These are phyloP conservation scores for Oreochromis grahami DNA, from an alignment of 2,797 vertebrate genomes.

Conservation along the genomic window DNA sequence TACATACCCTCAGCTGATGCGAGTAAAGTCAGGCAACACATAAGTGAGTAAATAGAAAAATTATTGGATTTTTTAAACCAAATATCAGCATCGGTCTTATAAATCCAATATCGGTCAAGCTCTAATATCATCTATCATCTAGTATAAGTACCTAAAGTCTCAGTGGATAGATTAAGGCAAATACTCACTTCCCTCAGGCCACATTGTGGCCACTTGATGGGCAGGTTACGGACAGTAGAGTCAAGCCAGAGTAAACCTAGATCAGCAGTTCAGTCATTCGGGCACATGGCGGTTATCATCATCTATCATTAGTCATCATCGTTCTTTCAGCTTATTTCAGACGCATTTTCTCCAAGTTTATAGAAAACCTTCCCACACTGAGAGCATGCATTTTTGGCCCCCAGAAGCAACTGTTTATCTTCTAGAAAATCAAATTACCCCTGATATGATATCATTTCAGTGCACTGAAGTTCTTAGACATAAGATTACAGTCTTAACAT, in stretches of 20 bases:
- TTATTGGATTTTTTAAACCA: not conserved
- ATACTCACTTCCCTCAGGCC: not conserved
- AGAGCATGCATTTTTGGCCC: not conserved
- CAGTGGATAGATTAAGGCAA: not conserved
- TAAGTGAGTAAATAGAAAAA: not conserved
- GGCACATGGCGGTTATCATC: not conserved
- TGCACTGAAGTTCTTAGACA: not conserved
- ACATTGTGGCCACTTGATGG: not conserved
- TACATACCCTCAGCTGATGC: not conserved
- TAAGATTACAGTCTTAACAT: constrained; percentile 1
- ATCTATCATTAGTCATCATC: not conserved
- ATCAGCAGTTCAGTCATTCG: not conserved
- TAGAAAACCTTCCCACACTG: not conserved
- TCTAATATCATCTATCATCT: not conserved
- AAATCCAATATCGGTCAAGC: not conserved
- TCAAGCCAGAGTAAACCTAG: not conserved
- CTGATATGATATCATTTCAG: not conserved
- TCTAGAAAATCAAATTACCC: not conserved
- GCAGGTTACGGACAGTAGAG: not conserved
- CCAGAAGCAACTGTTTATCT: not conserved
- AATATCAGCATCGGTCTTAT: not conserved
- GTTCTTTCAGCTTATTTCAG: not conserved
- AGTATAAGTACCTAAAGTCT: not conserved
- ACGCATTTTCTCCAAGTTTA: not conserved
- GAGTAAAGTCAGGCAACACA: not conserved